A percentile compares a stretch with the other conserved stretches of the same genome.
phyloP scores from a whole-genome alignment of 1,140 invertebrate species.

The Helicoverpa armigera region DNA sequence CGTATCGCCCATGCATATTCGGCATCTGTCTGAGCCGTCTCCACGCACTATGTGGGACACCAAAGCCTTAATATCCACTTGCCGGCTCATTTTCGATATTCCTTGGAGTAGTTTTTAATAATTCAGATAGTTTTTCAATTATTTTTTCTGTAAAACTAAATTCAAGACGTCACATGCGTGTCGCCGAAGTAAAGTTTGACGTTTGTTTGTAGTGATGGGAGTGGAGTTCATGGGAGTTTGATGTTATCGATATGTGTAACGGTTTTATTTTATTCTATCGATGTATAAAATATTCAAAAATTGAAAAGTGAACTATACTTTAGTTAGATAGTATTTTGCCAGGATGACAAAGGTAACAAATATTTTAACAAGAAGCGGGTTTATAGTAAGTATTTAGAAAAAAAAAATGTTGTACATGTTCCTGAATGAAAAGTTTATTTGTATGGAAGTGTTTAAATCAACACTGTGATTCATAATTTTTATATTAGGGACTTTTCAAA shows the following conservation, averaged over 20 bases:
- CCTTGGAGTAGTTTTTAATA: background rate
- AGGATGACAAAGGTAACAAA: no score
- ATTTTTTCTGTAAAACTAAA: slow-evolving; percentile 21
- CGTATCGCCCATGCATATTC: slow-evolving; percentile 82
- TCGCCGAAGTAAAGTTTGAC: slow-evolving; percentile 6
- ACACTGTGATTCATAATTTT: background rate
- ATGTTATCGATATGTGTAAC: background rate
- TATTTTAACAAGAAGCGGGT: no score
- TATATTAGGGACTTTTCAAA: no score
- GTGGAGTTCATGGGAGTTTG: background rate
- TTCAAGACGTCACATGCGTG: slow-evolving; percentile 35
- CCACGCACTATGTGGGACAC: slow-evolving; percentile 78
- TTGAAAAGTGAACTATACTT: no score
- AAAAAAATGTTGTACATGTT: no score
- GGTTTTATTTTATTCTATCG: no score
- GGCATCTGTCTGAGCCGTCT: slow-evolving; percentile 76
- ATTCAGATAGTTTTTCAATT: background rate
- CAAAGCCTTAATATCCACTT: slow-evolving; percentile 79
- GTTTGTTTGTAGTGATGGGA: background rate
- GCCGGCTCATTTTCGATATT: slow-evolving; percentile 66
- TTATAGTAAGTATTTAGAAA: no score
- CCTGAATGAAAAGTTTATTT: background rate
- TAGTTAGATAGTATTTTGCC: no score
- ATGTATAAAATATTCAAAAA: no score
- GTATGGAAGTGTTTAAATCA: background rate